Base-by-base conservation (phyloP, 2,113 vertebrate species). In the Chaetops frenatus region DNA sequence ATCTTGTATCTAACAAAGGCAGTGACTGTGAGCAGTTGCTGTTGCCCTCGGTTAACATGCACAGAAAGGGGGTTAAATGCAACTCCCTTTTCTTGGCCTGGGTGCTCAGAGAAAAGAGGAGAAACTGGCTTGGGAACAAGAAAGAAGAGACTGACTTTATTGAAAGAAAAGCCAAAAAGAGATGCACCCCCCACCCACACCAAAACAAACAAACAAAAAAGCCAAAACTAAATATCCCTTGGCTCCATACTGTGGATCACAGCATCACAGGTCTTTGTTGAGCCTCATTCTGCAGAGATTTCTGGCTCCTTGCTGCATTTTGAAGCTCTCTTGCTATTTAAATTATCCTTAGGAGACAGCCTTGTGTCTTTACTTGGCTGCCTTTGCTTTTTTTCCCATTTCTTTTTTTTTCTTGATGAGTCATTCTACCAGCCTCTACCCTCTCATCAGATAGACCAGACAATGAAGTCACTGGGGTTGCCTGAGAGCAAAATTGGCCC, bases 361-460 rank as follows among this genome's bases (percentile, higher is more conserved):
- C 80, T 78, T 62, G 86, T 86, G 84, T 90, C 87, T 94, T 87
- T 82, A 60, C 87, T 97, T 96, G 95, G 90, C 94, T 96, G 95
- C 78, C 93, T 95, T 93, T 95, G 74, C 90, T 76, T 84, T 91
- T 94, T 94, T 86, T 51, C 54, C 80, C 36, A 61, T 86, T 90
- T 74, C 29, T 53, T 88, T 87, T 95, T 92, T 82, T 88, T 81
- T 79, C 85, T 90, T 93, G 95, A 94, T 96, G 95, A 96, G 87
- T 97, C 95, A 96, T 94, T 88, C 92, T 67, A 95, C 95, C 92
- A 96, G 85, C 92, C 88, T 97, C 71, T 92, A 96, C 92, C 92
- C 94, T 95, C 61, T 96, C 94, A 96, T 96, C 96, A 96, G 94
- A 95, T 92, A 91, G 92, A 95, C 96, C 92, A 96, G 94, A 96